Conservation (phyloP, 2,888 invertebrate species). For the Sarcophaga rosellei region DNA sequence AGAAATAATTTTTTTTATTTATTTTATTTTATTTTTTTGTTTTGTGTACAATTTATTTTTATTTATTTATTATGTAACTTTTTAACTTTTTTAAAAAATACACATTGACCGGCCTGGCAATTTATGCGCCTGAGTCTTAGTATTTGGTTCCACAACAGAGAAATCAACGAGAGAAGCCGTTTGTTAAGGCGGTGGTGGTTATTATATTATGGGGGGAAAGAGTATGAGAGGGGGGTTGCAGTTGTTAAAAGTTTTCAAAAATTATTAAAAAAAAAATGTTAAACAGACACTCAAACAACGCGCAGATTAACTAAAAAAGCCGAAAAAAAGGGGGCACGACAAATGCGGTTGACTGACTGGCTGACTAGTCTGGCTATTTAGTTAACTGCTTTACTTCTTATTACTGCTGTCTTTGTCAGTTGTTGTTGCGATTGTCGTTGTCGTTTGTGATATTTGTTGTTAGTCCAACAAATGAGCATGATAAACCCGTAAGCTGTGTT, state of each 20-base stretch:
- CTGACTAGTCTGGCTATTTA: constrained; percentile 23
- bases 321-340: constrained; percentile 60
- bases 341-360: constrained; percentile 45
- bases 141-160: constrained; percentile 42
- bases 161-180: constrained; percentile 33
- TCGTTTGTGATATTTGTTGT: neutral
- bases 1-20: neutral
- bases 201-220: constrained; percentile 28
- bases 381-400: constrained; percentile 45
- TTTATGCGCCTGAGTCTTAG: constrained; percentile 38
- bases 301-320: constrained; percentile 10
- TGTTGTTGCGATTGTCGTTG: neutral
- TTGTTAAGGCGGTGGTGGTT: constrained; percentile 32
- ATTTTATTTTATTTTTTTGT: neutral
- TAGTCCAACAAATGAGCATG: constrained; percentile 35
- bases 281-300: neutral
- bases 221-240: constrained; percentile 27
- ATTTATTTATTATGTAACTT: constrained; percentile 59
- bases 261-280: neutral
- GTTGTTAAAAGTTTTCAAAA: constrained; percentile 14
- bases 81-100: neutral
- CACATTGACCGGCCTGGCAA: constrained; percentile 41
- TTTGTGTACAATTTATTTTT: neutral
- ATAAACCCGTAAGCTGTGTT: constrained; percentile 47
- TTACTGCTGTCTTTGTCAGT: constrained; percentile 28